A percentile compares a stretch with the other conserved stretches of the same genome.
Evolutionary conservation across 2,113 vertebrate genomes (phyloP).

Genomic region (Hemicordylus capensis): DNA sequence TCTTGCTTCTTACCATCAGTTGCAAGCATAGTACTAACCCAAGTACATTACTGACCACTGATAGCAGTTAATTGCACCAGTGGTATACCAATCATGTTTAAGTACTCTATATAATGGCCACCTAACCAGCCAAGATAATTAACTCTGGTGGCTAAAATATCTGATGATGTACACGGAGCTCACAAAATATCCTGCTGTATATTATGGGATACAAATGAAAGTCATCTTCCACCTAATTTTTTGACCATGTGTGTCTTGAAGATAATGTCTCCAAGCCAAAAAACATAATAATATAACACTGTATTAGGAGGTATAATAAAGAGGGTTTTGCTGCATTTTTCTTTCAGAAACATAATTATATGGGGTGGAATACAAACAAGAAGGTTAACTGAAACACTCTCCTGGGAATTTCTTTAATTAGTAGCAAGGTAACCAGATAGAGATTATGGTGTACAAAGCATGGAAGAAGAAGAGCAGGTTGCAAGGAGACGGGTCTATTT

Average conservation of each 20-base stretch:
- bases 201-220: constrained; percentile 36
- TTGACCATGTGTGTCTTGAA: neutral
- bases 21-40: neutral
- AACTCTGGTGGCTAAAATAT: constrained; percentile 40
- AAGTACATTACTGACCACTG: neutral
- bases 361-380: neutral
- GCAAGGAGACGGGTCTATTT: constrained; percentile 41
- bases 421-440: constrained; percentile 56
- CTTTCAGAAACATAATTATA: constrained; percentile 1
- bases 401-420: constrained; percentile 64
- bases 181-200: constrained; percentile 35
- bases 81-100: neutral
- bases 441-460: constrained; percentile 46
- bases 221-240: constrained; percentile 35
- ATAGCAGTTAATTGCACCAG: neutral
- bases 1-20: neutral
- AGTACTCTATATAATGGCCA: neutral
- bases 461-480: neutral
- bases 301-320: neutral
- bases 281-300: neutral
- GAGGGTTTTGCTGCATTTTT: neutral
- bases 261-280: neutral
- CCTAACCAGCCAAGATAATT: constrained; percentile 26
- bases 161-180: constrained; percentile 45
- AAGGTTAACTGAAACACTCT: constrained; percentile 51